Conservation (phyloP, 2,888 invertebrate species). For the Lacanobia oleracea region DNA sequence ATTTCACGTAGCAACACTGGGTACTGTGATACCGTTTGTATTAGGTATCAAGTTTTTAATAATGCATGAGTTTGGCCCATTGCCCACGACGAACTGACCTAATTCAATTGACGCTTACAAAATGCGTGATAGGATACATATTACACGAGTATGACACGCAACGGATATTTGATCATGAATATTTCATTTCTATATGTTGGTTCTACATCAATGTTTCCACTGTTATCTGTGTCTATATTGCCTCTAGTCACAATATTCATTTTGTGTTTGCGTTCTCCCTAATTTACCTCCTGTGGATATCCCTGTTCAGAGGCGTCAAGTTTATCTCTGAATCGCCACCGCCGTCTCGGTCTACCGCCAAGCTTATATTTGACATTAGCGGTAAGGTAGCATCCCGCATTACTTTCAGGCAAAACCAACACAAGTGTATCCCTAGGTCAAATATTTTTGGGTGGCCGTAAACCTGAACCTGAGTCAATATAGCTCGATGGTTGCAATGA, state of each 20-base stretch:
- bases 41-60: conserved; percentile 48
- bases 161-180: conserved; percentile 47
- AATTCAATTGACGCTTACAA: conserved; percentile 61
- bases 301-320: conserved; percentile 23
- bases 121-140: conserved; percentile 58
- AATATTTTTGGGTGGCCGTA: background rate
- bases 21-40: conserved; percentile 28
- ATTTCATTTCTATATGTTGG: conserved; percentile 37
- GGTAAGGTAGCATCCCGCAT: conserved; percentile 4
- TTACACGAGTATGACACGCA: conserved; percentile 54
- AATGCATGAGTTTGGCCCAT: conserved; percentile 58
- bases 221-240: conserved; percentile 19
- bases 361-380: conserved; percentile 27
- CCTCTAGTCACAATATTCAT: conserved; percentile 20
- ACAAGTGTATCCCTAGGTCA: background rate
- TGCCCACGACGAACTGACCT: conserved; percentile 53
- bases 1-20: conserved; percentile 6
- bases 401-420: background rate
- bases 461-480: background rate
- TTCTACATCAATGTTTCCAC: conserved; percentile 32
- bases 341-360: conserved; percentile 36
- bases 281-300: conserved; percentile 45
- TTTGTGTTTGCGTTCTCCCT: conserved; percentile 9
- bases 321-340: conserved; percentile 56
- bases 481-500: background rate